Base-by-base conservation (phyloP, 2,113 vertebrate species). In the Pongo abelii region DNA sequence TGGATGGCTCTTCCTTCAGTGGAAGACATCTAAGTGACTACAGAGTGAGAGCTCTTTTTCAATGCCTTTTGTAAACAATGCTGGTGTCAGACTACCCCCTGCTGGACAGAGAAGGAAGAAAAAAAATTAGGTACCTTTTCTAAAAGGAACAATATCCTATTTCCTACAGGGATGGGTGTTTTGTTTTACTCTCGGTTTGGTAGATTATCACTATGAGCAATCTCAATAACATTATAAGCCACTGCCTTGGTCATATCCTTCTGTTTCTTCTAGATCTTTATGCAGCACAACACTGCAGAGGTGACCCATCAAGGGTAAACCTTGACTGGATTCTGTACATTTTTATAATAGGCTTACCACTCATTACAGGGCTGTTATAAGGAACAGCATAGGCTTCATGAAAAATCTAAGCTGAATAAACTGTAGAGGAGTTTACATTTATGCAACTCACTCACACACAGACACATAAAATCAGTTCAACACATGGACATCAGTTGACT, bases 51-150 rank as follows among this genome's bases (percentile, higher is more conserved):
- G 61, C 35, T 11, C 30, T 35, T 70, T n/a, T 75, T 3, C 10
- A 5, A 13, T 0, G 30, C 25, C 48, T 95, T 93, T 52, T 72
- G 11, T 35, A 64, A 89, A 90, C 80, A 98, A 97, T 20, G 91
- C 93, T 97, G 97, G 91, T 98, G 95, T 98, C 97, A 98, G 97
- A 98, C 97, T 98, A 81, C 98, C 98, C 98, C 98, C 98, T 98
- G 96, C 98, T 97, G 98, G 98, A 97, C 74, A 70, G 27, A 97
- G 8, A 61, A 67, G 43, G 83, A 74, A 93, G 67, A 27, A 57
- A n/a, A n/a, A 61, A 92, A 43, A 30, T 11, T 5, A 57, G 22
- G 10, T 0, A 9, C 80, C 25, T 57, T 90, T 5, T 30, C 61
- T 64, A 64, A 64, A 64, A 64, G 61, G 61, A 64, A 30, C 27